Conservation (phyloP, 1,140 invertebrate genomes). For the Drosophila athabasca region DNA sequence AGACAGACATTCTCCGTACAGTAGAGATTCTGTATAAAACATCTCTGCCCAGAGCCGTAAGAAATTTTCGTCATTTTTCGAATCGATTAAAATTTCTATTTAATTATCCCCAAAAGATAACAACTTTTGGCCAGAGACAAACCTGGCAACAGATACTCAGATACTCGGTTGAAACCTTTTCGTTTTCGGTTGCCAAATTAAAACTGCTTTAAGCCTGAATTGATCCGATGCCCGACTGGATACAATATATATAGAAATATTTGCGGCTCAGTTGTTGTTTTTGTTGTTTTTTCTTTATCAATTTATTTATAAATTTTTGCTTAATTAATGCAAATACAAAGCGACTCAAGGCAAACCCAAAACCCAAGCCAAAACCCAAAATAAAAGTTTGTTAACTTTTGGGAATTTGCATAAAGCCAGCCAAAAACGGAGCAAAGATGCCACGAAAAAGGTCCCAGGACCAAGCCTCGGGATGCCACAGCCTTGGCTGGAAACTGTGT, state of each 20-base stretch:
- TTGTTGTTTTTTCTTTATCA: no score
- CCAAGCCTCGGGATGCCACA: neutral
- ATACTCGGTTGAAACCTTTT: slow-evolving; percentile 11
- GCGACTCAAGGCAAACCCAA: slow-evolving; percentile 12
- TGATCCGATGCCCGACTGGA: slow-evolving; percentile 62
- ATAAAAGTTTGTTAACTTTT: slow-evolving; percentile 54
- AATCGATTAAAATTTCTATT: slow-evolving; percentile 21
- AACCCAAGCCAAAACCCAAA: neutral
- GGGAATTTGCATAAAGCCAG: slow-evolving; percentile 58
- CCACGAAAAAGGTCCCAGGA: neutral
- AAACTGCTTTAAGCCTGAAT: slow-evolving; percentile 43
- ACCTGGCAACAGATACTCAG: slow-evolving; percentile 6
- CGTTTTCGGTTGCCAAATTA: slow-evolving; percentile 32
- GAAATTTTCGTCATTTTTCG: slow-evolving; percentile 18
- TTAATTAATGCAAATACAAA: slow-evolving; percentile 76
- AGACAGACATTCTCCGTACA: no score
- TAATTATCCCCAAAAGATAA: slow-evolving; percentile 1
- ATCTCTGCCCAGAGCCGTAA: neutral
- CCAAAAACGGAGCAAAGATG: neutral
- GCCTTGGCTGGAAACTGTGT: no score
- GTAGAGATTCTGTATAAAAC: no score
- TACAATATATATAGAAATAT: slow-evolving; percentile 55
- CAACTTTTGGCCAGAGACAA: slow-evolving; percentile 1
- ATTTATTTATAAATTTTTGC: slow-evolving; percentile 72
- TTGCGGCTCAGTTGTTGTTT: slow-evolving; percentile 12